Percentiles rank a stretch among this genome's conserved stretches.
These are phyloP conservation scores for Drymonia ruficornis DNA, from an alignment of 2,888 invertebrate genomes.

Conservation along the genomic window DNA sequence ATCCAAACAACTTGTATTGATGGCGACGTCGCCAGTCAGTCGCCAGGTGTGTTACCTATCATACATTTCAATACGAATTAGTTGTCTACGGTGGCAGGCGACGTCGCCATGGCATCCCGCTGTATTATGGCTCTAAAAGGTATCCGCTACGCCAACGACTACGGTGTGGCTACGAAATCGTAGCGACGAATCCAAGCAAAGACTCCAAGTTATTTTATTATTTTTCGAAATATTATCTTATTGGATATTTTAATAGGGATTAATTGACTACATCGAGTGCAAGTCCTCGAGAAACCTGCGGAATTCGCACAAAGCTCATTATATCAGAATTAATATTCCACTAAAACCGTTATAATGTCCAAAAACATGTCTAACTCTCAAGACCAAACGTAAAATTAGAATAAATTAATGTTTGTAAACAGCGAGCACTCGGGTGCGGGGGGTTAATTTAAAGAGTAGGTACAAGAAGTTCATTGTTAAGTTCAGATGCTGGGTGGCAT, in stretches of 20 bases:
- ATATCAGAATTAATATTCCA: neutral
- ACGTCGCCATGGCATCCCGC: no score
- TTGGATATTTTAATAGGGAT: no score
- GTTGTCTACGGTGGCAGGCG: no score
- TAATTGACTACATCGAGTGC: no score
- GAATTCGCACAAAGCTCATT: neutral
- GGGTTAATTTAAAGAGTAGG: conserved; percentile 64
- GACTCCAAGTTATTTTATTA: neutral
- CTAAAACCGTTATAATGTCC: conserved; percentile 25
- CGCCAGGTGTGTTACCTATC: no score
- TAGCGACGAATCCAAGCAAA: neutral
- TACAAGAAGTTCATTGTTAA: conserved; percentile 78
- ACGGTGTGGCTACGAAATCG: neutral
- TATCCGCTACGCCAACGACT: neutral
- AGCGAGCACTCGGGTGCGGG: conserved; percentile 47
- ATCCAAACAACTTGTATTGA: no score
- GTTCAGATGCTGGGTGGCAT: conserved; percentile 68
- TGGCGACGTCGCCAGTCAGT: no score
- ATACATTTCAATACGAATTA: no score
- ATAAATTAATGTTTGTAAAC: conserved; percentile 75
- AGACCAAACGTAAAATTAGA: conserved; percentile 55
- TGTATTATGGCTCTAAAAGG: no score
- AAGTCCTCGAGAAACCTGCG: neutral
- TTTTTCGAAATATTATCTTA: neutral
- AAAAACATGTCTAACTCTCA: conserved; percentile 32